Base-by-base conservation (phyloP, 2,888 invertebrate species). In the Odontocolon sp. region DNA sequence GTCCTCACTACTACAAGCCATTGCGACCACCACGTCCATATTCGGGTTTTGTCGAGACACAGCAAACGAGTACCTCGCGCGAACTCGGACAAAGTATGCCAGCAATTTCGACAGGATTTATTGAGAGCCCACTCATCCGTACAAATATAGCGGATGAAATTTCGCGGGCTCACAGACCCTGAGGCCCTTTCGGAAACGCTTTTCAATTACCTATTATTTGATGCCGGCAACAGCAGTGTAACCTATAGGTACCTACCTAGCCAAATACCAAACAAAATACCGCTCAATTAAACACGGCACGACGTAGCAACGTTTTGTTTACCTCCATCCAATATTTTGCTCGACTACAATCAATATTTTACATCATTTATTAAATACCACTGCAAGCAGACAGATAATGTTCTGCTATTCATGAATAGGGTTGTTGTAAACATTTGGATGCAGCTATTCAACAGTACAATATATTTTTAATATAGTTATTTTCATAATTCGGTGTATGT, bases 71-170 rank as follows among this genome's bases (percentile, higher is more conserved):
- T 28, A 31, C 28, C 31, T 36, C 14, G 14, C 33, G 21, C 50
- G 33, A 16, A 45, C 18, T 42, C 63, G 40, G 18, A 50, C 50
- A 70, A 80, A 80, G 73, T 77, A 81, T 78, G 78, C 77, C 31
- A 23, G 72, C 71, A 52, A 78, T 81, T 69, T 78, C 68, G 76
- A 38, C 66, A 57, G 56, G 45, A 74, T 80, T 80, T 69, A 71
- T 77, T 67, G 54, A 71, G 63, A 54, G 36, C 33, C 33, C 40
- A 56, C 54, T 59, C 50, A 14, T 63, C 56, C 56, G 16, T 63
- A n/a, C n/a, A 33, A 47, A 31, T 16, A 45, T 33, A 21, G 26
- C 31, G 28, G 59, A 64, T 69, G 52, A 69, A 72, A 77, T 77
- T 77, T 52, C 50, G 42, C 26, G 16, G 63, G 40, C 50, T 38